Base-by-base conservation (phyloP, 2,888 invertebrate species). In the Itoplectis maculator region DNA sequence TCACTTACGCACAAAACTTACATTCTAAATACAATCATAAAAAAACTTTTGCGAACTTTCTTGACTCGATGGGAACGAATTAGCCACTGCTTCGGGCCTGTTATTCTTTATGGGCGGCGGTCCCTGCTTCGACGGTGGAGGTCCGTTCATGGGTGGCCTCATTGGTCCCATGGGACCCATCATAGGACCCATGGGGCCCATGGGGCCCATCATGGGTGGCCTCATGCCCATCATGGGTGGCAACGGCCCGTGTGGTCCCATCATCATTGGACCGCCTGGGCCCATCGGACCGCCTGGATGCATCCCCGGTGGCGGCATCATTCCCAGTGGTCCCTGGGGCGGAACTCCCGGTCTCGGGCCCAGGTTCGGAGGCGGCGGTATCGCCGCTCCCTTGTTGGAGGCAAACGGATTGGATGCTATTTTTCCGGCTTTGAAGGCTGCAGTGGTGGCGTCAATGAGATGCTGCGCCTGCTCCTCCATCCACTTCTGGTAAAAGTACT, bases 391-490 rank as follows among this genome's bases (percentile, higher is more conserved):
- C 66, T 94, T 93, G 87, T 95, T 96, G 2, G 94, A 94, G 3
- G 96, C 96, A 90, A 98, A 98, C 66, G 98, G 98, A 94, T 98
- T 98, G 79, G 97, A 96, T 8, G 97, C 97, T 83, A 98, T 98
- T 94, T 99, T 99, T 54, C 99, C 99, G 56, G 99, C 98, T 93
- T 99, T 99, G 91, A 98, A 99, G 0, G 99, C 99, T 8, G 99
- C 99, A 74, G 99, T 98, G 35, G 98, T 98, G n/a, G 98, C 98
- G 92, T 99, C 99, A 86, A 99, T 99, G 74, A 99, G 94, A 93
- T 98, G 97, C 92, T 99, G 99, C 0, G 99, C 99, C 94, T 99
- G 99, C 92, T 99, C 99, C 93, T 99, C 99, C 98, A 99, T 98
- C 99, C 99, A 99, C 94, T 99, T 99, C 93, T 99, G 99, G 93